Percentiles rank a stretch among this genome's conserved stretches.
Evolutionary conservation across 2,888 invertebrate species (phyloP).

Genomic region (Ligdia adustata): DNA sequence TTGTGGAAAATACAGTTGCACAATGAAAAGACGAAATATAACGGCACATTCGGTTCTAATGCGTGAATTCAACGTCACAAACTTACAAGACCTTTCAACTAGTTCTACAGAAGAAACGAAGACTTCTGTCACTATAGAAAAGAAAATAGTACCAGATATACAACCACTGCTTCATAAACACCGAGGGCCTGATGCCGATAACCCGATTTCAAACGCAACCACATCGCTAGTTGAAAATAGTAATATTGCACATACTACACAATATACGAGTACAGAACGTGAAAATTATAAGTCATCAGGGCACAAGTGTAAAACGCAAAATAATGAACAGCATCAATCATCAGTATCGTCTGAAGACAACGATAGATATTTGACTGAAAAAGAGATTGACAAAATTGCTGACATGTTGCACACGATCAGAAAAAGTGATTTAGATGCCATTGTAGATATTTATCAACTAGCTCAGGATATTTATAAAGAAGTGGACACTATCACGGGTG

Average conservation of each 20-base stretch:
- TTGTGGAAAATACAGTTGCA: constrained; percentile 77
- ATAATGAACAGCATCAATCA: too few species aligned
- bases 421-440: constrained; percentile 72
- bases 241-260: background rate
- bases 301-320: background rate
- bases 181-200: constrained; percentile 6
- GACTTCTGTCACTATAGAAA: constrained; percentile 25
- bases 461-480: constrained; percentile 74
- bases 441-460: constrained; percentile 71
- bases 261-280: background rate
- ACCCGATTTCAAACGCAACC: background rate
- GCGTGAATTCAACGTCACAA: constrained; percentile 50
- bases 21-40: constrained; percentile 51
- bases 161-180: constrained; percentile 23
- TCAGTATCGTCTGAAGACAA: constrained; percentile 13
- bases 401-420: constrained; percentile 64
- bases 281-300: background rate
- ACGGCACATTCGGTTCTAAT: constrained; percentile 41
- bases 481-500: constrained; percentile 50
- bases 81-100: constrained; percentile 25
- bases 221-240: background rate
- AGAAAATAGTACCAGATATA: constrained; percentile 26
- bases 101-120: background rate
- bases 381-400: constrained; percentile 64
- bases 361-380: constrained; percentile 65